Base-by-base conservation (phyloP, 2,113 vertebrate species). In the Machaerirhynchus nigripectus region DNA sequence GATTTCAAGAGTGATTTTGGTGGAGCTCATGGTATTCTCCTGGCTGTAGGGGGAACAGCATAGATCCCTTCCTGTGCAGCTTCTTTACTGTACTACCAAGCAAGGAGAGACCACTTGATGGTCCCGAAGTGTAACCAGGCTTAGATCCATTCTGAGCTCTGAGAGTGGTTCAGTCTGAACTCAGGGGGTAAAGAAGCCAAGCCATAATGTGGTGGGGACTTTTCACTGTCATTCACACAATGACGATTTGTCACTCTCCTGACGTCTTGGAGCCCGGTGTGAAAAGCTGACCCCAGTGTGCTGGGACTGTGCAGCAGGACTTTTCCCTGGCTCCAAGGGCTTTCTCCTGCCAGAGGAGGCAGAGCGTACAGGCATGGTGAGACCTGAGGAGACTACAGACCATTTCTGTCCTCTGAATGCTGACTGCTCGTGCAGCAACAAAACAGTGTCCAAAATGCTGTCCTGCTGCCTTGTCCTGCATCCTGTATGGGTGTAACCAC, bases 81-180 rank as follows among this genome's bases (percentile, higher is more conserved):
- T 87, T 13, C 37, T 81, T 69, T 88, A 33, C 37, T 65, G 20
- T n/a, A 9, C 26, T 37, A 1, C 56, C 33, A 31, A 33, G 23
- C 28, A 50, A 37, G 60, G 24, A 88, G 28, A 49, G 44, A 40
- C 30, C 4, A 2, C 27, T 16, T 28, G n/a, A 9, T 79, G 56
- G 31, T 75, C 22, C 37, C 18, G 18, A 30, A 27, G n/a, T 24
- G 60, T 67, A 67, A 7, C 31, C 0, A 0, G 70, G 42, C 46
- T 65, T 52, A 10, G 39, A 28, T 85, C 56, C 39, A 15, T 28
- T 40, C 56, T n/a, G 80, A 52, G 15, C 21, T 67, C 52, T 0
- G 1, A 24, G 27, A 33, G 8, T 15, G 33, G 14, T 59, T 74
- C 42, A 28, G 6, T 50, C 56, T 9, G 10, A 79, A 5, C 49